A percentile compares a stretch with the other conserved stretches of the same genome.
phyloP scores from a whole-genome alignment of 2,888 invertebrate genomes.

The Sicus ferrugineus region DNA sequence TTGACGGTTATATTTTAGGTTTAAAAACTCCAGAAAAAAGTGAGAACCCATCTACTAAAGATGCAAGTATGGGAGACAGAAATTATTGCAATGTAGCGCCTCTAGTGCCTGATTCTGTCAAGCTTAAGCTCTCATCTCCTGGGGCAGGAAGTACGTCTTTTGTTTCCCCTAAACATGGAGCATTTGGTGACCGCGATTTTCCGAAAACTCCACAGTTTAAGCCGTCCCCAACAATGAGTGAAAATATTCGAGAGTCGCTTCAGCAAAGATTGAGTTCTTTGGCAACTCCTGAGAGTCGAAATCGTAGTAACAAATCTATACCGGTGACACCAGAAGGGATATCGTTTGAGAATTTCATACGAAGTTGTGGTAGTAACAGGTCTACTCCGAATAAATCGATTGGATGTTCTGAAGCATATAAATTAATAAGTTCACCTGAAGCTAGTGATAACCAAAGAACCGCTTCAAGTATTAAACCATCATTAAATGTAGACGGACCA shows the following conservation, averaged over 20 bases:
- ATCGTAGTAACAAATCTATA: conserved; percentile 37
- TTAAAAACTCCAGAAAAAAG: conserved; percentile 6
- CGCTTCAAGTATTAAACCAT: background rate
- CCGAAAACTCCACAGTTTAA: conserved; percentile 40
- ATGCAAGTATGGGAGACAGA: conserved; percentile 43
- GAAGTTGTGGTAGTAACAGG: conserved; percentile 11
- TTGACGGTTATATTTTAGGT: background rate
- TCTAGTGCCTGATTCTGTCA: conserved; percentile 58
- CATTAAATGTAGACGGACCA: conserved; percentile 33
- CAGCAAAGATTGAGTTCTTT: conserved; percentile 30
- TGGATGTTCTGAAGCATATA: conserved; percentile 1
- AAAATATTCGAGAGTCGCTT: conserved; percentile 26
- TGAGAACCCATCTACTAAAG: background rate
- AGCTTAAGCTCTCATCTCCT: conserved; percentile 42
- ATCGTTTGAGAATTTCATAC: conserved; percentile 38
- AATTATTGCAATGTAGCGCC: conserved; percentile 63
- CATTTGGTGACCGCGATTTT: conserved; percentile 30
- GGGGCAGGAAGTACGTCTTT: background rate
- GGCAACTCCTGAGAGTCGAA: conserved; percentile 38
- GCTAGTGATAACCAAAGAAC: background rate
- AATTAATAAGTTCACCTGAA: background rate
- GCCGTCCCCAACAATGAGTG: conserved; percentile 33
- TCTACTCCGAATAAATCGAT: conserved; percentile 13
- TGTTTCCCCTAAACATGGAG: conserved; percentile 14
- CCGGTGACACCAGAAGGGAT: conserved; percentile 40